phyloP scores from a whole-genome alignment of 1,140 invertebrate species.

The Papilio polytes region DNA sequence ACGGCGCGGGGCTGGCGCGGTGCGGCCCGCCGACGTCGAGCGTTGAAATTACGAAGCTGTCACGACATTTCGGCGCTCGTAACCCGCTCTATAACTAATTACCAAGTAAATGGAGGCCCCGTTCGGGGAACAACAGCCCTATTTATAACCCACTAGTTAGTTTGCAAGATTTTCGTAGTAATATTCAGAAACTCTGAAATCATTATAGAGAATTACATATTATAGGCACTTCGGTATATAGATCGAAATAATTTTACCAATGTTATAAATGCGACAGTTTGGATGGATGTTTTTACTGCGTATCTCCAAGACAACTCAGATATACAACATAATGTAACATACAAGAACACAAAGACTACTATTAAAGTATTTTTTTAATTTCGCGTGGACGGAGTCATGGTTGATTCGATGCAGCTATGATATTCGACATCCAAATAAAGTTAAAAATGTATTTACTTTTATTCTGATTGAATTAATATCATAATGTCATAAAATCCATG shows the following conservation, averaged over 20 bases:
- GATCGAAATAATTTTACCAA: not conserved
- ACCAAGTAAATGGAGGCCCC: conserved; percentile 31
- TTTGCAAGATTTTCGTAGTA: conserved; percentile 5
- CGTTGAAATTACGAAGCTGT: conserved; percentile 36
- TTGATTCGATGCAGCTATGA: not conserved
- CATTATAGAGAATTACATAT: not conserved
- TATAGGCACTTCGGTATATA: not conserved
- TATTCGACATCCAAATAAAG: not conserved
- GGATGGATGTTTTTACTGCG: too few species aligned
- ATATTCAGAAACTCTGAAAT: not conserved
- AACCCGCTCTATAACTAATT: conserved; percentile 40
- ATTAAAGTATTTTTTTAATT: too few species aligned
- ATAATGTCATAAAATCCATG: not conserved
- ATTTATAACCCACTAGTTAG: conserved; percentile 30
- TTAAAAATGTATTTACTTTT: not conserved
- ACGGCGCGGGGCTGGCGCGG: not conserved
- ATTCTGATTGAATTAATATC: not conserved
- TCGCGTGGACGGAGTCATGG: too few species aligned
- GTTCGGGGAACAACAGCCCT: conserved; percentile 1
- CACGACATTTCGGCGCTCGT: conserved; percentile 40
- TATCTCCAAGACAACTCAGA: too few species aligned
- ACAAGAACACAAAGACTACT: too few species aligned
- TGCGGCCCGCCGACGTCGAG: conserved; percentile 24
- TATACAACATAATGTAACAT: too few species aligned
- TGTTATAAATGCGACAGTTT: too few species aligned